Percentiles rank a stretch among this genome's conserved stretches.
Conservation (phyloP, 2,888 invertebrate species). For the Tetanocera ferruginea region DNA sequence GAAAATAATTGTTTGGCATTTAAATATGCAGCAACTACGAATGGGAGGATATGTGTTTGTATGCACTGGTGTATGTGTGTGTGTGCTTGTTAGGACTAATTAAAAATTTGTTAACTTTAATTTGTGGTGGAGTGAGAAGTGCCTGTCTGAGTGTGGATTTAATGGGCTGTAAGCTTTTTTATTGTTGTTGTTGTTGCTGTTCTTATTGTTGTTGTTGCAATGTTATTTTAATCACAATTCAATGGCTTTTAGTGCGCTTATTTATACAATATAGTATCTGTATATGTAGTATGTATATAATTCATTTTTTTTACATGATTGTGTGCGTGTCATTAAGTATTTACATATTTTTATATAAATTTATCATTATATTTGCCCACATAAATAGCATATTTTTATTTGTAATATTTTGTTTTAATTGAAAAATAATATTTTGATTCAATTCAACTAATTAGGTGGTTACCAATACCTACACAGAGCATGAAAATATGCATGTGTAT, state of each 20-base stretch:
- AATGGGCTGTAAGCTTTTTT: too few species aligned
- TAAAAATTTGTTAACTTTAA: background rate
- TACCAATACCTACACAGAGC: slow-evolving; percentile 19
- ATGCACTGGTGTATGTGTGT: background rate
- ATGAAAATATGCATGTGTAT: background rate
- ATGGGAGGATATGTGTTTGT: background rate
- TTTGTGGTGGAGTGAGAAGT: background rate
- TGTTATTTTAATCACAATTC: slow-evolving; percentile 19
- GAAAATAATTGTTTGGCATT: slow-evolving; percentile 28
- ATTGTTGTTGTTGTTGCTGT: background rate
- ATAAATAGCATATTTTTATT: too few species aligned
- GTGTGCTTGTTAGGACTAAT: slow-evolving; percentile 6
- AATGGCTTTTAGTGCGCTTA: slow-evolving; percentile 30
- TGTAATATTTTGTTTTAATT: slow-evolving; percentile 1
- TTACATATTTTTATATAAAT: background rate
- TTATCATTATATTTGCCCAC: background rate
- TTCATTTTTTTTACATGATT: background rate
- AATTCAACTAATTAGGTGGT: background rate
- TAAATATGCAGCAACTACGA: slow-evolving; percentile 14
- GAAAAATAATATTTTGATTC: slow-evolving; percentile 29
- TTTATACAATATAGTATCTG: too few species aligned
- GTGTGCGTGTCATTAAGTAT: background rate
- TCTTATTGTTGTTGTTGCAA: background rate
- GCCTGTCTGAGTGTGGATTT: background rate
- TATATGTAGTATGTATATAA: too few species aligned